Conservation (phyloP, 2,113 vertebrate species). For the Engraulis encrasicolus region DNA sequence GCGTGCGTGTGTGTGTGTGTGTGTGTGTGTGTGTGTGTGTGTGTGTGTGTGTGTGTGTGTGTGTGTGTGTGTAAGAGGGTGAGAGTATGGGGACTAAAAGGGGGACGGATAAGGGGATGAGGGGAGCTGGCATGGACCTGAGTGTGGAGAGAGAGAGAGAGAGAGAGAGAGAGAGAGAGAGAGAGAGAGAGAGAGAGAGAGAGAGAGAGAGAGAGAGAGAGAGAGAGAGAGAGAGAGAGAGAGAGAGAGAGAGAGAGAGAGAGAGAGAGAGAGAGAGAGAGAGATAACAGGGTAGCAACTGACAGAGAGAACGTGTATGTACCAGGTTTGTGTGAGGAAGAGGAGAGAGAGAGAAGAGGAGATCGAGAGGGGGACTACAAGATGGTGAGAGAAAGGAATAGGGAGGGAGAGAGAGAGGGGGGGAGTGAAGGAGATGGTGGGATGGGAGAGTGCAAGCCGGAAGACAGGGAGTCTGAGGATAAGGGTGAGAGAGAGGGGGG, state of each 20-base stretch:
- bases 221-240: too few species aligned
- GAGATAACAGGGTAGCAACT: too few species aligned
- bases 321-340: too few species aligned
- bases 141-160: conserved; percentile 30
- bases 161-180: conserved; percentile 36
- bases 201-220: too few species aligned
- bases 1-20: conserved; percentile 23
- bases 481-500: neutral
- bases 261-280: too few species aligned
- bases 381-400: neutral
- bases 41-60: too few species aligned
- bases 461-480: neutral
- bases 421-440: neutral
- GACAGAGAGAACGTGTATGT: too few species aligned
- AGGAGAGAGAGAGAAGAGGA: conserved; percentile 5
- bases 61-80: too few species aligned
- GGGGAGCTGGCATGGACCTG: conserved; percentile 43
- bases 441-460: neutral
- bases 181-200: neutral
- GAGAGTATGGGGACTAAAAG: too few species aligned
- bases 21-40: conserved; percentile 5
- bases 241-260: too few species aligned
- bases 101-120: neutral
- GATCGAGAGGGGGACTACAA: neutral
- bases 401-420: neutral